phyloP scores from a whole-genome alignment of 2,888 invertebrate genomes.

The Calliphora vomitoria region DNA sequence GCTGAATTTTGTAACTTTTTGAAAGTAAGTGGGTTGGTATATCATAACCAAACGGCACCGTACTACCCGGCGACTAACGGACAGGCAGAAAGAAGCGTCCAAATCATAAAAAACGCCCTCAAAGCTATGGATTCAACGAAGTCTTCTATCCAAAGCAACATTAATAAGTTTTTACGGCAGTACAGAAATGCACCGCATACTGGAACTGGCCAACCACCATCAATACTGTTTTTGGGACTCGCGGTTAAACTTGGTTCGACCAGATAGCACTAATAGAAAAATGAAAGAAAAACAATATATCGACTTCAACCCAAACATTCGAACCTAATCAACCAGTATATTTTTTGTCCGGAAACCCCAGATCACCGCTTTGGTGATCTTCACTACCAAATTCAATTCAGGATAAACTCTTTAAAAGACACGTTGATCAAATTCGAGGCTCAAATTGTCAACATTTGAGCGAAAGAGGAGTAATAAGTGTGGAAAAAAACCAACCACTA shows the following conservation, averaged over 20 bases:
- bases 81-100: too few relatives aligned
- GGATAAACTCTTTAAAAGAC: conserved; percentile 14
- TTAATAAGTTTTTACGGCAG: too few relatives aligned
- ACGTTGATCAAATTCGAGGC: conserved; percentile 30
- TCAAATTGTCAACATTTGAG: not conserved
- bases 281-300: conserved; percentile 28
- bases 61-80: too few relatives aligned
- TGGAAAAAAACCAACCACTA: not conserved
- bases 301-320: conserved; percentile 21
- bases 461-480: not conserved
- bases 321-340: conserved; percentile 17
- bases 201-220: too few relatives aligned
- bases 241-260: conserved; percentile 61
- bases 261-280: conserved; percentile 32
- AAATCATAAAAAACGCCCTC: too few relatives aligned
- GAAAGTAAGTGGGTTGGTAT: not conserved
- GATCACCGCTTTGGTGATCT: not conserved
- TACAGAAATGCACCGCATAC: too few relatives aligned
- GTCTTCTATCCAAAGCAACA: too few relatives aligned
- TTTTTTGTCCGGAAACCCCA: conserved; percentile 44
- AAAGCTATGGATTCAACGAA: too few relatives aligned
- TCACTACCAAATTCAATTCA: conserved; percentile 14
- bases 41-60: too few relatives aligned
- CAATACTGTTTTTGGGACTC: not conserved
- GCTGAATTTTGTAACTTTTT: conserved; percentile 36